Conservation (phyloP, 1,140 invertebrate species). For the Eriocheir sinensis region DNA sequence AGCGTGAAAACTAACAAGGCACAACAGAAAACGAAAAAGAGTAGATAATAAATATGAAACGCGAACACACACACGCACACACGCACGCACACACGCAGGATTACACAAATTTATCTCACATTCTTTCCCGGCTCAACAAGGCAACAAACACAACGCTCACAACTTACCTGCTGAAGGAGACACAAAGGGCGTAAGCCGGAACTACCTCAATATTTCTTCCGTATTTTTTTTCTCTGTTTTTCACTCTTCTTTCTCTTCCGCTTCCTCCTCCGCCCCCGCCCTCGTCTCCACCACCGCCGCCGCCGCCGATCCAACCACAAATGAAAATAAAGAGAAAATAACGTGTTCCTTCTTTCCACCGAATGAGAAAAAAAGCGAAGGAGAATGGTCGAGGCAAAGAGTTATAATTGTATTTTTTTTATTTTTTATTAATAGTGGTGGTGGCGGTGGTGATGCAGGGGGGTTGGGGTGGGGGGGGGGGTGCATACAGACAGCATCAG, state of each 20-base stretch:
- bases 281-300: too few relatives aligned
- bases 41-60: background rate
- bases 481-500: background rate
- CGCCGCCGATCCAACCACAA: too few relatives aligned
- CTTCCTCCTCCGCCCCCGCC: background rate
- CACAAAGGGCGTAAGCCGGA: background rate
- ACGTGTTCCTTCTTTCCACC: background rate
- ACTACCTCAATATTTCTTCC: constrained; percentile 2
- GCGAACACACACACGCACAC: background rate
- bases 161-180: constrained; percentile 5
- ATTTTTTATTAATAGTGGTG: background rate
- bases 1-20: background rate
- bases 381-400: constrained; percentile 10
- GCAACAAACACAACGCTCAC: constrained; percentile 10
- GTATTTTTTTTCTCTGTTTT: background rate
- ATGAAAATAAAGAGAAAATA: constrained; percentile 27
- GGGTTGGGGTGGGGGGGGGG: background rate
- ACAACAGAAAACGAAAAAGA: background rate
- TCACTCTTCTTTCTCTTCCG: too few relatives aligned
- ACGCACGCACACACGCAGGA: constrained; percentile 19
- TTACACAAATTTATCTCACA: constrained; percentile 33
- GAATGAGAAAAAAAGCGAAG: too few relatives aligned
- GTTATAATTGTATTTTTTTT: background rate
- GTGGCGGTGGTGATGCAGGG: background rate
- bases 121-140: constrained; percentile 23